A percentile compares a stretch with the other conserved stretches of the same genome.
phyloP scores from a whole-genome alignment of 2,113 vertebrate species.

The Prochilodus magdalenae region DNA sequence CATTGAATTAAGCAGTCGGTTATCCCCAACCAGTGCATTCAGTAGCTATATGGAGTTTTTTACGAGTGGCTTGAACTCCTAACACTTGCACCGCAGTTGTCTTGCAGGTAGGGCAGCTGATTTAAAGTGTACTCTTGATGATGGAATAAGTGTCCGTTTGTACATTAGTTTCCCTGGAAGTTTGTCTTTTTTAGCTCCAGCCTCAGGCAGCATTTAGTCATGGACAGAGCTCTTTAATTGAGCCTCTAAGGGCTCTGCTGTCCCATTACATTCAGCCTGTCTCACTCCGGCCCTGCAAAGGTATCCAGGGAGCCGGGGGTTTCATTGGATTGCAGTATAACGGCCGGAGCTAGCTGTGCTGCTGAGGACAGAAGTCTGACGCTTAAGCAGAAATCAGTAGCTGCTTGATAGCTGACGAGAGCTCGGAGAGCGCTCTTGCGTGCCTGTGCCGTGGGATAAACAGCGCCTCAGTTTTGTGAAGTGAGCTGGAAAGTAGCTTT shows the following conservation, averaged over 20 bases:
- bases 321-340: slow-evolving; percentile 53
- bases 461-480: slow-evolving; percentile 25
- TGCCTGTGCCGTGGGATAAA: slow-evolving; percentile 31
- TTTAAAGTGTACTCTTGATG: background rate
- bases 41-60: background rate
- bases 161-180: slow-evolving; percentile 45
- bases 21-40: background rate
- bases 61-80: background rate
- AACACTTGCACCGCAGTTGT: background rate
- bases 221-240: slow-evolving; percentile 59
- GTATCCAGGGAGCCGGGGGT: slow-evolving; percentile 46
- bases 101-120: background rate
- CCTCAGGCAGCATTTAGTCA: slow-evolving; percentile 58
- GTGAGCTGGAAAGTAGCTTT: background rate
- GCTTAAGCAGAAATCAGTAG: slow-evolving; percentile 51
- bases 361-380: slow-evolving; percentile 33
- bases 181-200: slow-evolving; percentile 45
- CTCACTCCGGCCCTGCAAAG: slow-evolving; percentile 42
- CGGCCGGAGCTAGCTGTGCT: slow-evolving; percentile 28
- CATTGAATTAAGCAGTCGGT: background rate
- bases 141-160: slow-evolving; percentile 41
- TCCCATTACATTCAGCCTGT: slow-evolving; percentile 56
- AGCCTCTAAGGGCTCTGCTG: slow-evolving; percentile 57
- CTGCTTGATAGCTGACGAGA: slow-evolving; percentile 13
- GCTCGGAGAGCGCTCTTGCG: background rate